Evolutionary conservation across 2,797 vertebrate genomes (phyloP), one percentile per base, ranked within the genome.

Genomic region (Ambastaia sidthimunki): DNA sequence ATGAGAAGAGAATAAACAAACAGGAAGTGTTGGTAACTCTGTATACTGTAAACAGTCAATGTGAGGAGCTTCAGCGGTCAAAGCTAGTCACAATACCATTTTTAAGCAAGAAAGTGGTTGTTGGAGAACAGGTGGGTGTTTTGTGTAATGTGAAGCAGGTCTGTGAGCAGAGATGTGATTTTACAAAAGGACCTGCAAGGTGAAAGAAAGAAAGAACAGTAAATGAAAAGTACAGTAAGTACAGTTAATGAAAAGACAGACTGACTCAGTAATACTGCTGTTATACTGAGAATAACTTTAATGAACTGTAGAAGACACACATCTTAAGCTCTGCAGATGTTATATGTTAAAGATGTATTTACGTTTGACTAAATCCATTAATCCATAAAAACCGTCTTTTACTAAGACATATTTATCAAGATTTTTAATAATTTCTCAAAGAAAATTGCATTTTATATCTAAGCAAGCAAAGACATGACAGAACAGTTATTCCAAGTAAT

Each of bases 281-380:
- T 21, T 66, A 19, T 52, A 41, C 5, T 41, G 62, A 9, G 50
- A 60, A n/a, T 7, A 16, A 60, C 16, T 57, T 67, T 34, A 76
- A 4, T 76, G 21, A 80, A 70, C 66, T 73, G 48, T 73, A 82
- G 82, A 79, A 50, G 71, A 55, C 31, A 76, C 76, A 63, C 23
- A 67, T 67, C 25, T 69, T 62, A 63, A 15, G 48, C 60, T 75
- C 48, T 67, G 62, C 44, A 80, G 68, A 31, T 74, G 62, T 52
- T 65, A 73, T 67, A 67, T 71, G 77, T 84, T 80, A 18, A 70
- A 52, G 68, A 75, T 72, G 72, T 80, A 79, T 78, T 84, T 83
- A 67, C 73, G 81, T 87, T 77, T 85, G 80, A 86, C 83, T 66
- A 84, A 83, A 79, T 86, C 62, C 70, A 23, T 84, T 78, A 77